phyloP scores from a whole-genome alignment of 2,113 vertebrate genomes.

The Phrynocephalus versicolor region DNA sequence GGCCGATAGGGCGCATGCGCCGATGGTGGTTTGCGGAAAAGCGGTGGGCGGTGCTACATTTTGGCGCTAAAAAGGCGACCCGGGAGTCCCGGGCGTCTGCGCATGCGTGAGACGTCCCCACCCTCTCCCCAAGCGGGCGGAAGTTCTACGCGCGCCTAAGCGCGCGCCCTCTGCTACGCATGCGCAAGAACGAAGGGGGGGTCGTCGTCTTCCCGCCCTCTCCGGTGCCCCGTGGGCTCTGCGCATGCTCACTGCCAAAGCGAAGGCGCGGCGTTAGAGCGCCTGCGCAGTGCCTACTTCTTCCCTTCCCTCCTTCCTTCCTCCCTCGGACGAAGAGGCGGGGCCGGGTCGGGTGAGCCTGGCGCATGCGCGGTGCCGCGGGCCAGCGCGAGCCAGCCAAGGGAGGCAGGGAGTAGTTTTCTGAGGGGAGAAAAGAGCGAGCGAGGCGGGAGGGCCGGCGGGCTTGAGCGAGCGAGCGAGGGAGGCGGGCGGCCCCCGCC shows the following conservation, averaged over 20 bases:
- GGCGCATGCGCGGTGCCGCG: constrained; percentile 1
- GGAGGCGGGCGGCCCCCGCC: neutral
- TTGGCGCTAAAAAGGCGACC: neutral
- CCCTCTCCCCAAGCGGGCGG: neutral
- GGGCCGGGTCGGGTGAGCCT: neutral
- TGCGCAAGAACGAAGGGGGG: neutral
- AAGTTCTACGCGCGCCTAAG: neutral
- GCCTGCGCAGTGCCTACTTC: neutral
- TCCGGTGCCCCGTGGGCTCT: neutral
- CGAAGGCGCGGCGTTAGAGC: neutral
- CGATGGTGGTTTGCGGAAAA: neutral
- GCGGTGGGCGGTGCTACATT: neutral
- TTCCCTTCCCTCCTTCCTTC: neutral
- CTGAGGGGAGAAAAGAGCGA: neutral
- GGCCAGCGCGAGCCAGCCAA: constrained; percentile 9
- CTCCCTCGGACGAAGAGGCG: neutral
- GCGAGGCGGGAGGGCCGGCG: neutral
- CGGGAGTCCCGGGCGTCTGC: rapidly evolving
- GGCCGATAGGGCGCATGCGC: neutral
- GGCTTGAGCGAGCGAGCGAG: neutral
- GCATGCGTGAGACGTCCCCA: too few species aligned
- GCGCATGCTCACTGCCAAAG: neutral
- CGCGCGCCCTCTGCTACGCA: neutral
- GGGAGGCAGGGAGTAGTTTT: constrained; percentile 5
- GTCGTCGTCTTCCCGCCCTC: neutral